These are phyloP conservation scores for Drosophila triauraria DNA, from an alignment of 1,140 invertebrate genomes.

Conservation along the genomic window DNA sequence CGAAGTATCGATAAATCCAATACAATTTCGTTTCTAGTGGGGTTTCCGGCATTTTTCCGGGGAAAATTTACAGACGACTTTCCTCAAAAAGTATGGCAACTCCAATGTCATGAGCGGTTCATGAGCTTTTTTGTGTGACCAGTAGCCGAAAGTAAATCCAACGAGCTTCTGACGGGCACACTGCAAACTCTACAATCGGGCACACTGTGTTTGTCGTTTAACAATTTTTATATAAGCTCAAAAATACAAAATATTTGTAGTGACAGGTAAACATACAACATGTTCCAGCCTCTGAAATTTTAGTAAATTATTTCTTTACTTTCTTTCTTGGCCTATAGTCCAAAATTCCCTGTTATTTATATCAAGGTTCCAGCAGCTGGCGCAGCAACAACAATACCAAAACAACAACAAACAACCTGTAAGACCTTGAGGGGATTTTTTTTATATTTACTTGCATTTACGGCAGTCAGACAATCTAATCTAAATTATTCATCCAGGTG, in stretches of 20 bases:
- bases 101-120: no score
- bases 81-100: no score
- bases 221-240: conserved; percentile 39
- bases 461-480: conserved; percentile 33
- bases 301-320: no score
- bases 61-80: no score
- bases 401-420: conserved; percentile 57
- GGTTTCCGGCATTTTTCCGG: no score
- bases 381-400: conserved; percentile 4
- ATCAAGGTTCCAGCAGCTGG: conserved; percentile 19
- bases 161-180: no score
- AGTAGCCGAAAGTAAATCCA: no score
- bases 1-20: no score
- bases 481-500: conserved; percentile 28
- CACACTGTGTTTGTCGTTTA: conserved; percentile 10
- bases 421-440: conserved; percentile 58
- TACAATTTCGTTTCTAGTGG: no score
- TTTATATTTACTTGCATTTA: conserved; percentile 11
- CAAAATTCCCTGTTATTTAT: conserved; percentile 21
- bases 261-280: conserved; percentile 36
- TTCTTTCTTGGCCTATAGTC: background rate
- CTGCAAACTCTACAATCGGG: background rate
- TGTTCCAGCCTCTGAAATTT: background rate
- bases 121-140: no score
- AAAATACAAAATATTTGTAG: background rate